Evolutionary conservation across 2,797 vertebrate species (phyloP).

Genomic region (Rhinatrema bivittatum): DNA sequence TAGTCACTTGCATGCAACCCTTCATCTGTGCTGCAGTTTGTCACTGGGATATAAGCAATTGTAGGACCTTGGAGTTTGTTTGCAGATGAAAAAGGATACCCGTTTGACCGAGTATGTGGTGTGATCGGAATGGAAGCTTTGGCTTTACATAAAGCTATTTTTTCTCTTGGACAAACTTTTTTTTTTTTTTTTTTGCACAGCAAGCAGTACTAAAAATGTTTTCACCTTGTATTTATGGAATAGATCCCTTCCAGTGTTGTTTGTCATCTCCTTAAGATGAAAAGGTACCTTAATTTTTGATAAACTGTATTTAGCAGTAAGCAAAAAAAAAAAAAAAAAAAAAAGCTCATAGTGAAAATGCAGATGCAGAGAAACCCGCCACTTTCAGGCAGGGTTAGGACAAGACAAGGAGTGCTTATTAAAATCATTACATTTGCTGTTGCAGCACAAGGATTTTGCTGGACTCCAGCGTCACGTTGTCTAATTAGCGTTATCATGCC

Average conservation of each 20-base stretch:
- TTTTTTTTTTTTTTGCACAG: too few species aligned
- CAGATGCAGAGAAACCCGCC: background rate
- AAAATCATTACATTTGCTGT: slow-evolving; percentile 19
- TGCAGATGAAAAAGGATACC: background rate
- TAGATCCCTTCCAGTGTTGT: too few species aligned
- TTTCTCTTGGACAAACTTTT: too few species aligned
- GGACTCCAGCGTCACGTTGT: slow-evolving; percentile 31
- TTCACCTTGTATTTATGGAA: too few species aligned
- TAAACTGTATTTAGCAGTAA: fast-evolving
- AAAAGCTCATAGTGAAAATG: background rate
- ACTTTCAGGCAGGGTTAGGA: background rate
- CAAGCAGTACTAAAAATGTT: too few species aligned
- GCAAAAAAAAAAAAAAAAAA: background rate
- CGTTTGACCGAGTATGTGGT: slow-evolving; percentile 9
- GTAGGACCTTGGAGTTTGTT: background rate
- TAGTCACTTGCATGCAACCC: background rate
- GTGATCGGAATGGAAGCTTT: background rate
- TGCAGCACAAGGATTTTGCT: slow-evolving; percentile 26
- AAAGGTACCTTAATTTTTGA: background rate
- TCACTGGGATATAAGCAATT: slow-evolving; percentile 1
- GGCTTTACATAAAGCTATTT: background rate
- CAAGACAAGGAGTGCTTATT: slow-evolving; percentile 6
- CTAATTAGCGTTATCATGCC: slow-evolving; percentile 33
- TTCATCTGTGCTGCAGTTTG: background rate
- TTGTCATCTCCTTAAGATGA: too few species aligned